Conservation (phyloP, 2,797 vertebrate genomes). For the Acanthis flammea region DNA sequence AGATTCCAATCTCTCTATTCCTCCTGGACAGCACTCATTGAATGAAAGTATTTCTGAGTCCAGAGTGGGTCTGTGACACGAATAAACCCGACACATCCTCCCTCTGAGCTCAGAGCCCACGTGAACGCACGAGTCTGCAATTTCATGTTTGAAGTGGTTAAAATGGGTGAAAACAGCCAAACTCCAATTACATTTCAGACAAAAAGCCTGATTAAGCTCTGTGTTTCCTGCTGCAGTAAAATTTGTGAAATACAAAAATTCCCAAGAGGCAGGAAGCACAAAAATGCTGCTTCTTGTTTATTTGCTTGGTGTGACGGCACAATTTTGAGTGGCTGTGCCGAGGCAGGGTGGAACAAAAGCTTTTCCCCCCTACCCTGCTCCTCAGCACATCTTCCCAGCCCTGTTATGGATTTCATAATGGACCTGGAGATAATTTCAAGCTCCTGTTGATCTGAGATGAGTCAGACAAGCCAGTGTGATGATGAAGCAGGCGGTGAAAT, state of each 20-base stretch:
- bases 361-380: not conserved
- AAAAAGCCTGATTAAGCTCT: not conserved
- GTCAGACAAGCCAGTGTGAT: conserved; percentile 15
- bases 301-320: not conserved
- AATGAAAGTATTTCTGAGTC: not conserved
- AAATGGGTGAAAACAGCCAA: not conserved
- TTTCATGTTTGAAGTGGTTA: not conserved
- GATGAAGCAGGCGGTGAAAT: conserved; percentile 31
- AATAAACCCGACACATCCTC: not conserved
- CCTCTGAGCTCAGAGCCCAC: not conserved
- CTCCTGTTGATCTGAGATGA: conserved; percentile 25
- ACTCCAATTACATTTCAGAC: conserved; percentile 9
- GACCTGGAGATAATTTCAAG: conserved; percentile 53
- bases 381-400: not conserved
- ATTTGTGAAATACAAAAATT: conserved; percentile 28
- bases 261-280: conserved; percentile 2
- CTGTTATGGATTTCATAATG: not conserved
- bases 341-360: not conserved
- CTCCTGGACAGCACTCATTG: not conserved
- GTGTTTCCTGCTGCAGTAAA: conserved; percentile 20
- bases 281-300: conserved; percentile 18
- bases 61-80: not conserved
- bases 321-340: not conserved
- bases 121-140: not conserved
- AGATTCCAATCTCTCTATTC: not conserved